Conservation (phyloP, 2,888 invertebrate genomes). For the Macaria liturata region DNA sequence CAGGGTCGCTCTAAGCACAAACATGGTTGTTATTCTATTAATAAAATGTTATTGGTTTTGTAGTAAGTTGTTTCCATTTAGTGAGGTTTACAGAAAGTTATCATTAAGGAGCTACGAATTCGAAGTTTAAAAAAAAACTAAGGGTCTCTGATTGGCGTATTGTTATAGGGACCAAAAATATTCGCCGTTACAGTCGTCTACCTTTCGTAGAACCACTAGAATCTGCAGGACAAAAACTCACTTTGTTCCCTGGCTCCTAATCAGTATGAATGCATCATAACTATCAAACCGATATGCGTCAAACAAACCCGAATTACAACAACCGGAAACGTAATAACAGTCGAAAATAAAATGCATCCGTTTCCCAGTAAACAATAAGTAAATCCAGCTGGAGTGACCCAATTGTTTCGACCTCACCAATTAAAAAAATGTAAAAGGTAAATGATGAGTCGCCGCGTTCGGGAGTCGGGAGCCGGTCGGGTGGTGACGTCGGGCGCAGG, state of each 20-base stretch:
- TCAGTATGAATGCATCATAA: constrained; percentile 4
- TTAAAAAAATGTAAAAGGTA: constrained; percentile 77
- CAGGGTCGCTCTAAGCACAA: constrained; percentile 18
- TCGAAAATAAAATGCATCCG: constrained; percentile 45
- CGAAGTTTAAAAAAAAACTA: too few relatives aligned
- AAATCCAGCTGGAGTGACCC: constrained; percentile 70
- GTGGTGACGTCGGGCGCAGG: constrained; percentile 48
- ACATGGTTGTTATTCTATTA: constrained; percentile 17
- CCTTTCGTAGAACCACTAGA: too few relatives aligned
- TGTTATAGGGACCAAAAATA: too few relatives aligned
- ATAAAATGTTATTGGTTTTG: constrained; percentile 14
- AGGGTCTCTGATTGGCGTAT: too few relatives aligned
- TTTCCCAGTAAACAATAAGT: constrained; percentile 54
- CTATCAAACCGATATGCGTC: constrained; percentile 15
- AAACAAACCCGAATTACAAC: constrained; percentile 20
- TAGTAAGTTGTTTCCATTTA: too few relatives aligned
- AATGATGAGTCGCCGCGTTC: constrained; percentile 50
- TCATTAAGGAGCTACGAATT: too few relatives aligned
- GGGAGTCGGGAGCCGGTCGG: constrained; percentile 8
- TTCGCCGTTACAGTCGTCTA: too few relatives aligned
- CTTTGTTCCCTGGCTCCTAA: too few relatives aligned
- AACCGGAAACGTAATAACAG: constrained; percentile 46
- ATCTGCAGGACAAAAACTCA: too few relatives aligned
- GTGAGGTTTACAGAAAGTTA: too few relatives aligned
- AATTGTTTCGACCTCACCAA: constrained; percentile 80